Percentiles rank a stretch among this genome's conserved stretches.
Conservation (phyloP, 2,888 invertebrate species). For the Euclidia mi region DNA sequence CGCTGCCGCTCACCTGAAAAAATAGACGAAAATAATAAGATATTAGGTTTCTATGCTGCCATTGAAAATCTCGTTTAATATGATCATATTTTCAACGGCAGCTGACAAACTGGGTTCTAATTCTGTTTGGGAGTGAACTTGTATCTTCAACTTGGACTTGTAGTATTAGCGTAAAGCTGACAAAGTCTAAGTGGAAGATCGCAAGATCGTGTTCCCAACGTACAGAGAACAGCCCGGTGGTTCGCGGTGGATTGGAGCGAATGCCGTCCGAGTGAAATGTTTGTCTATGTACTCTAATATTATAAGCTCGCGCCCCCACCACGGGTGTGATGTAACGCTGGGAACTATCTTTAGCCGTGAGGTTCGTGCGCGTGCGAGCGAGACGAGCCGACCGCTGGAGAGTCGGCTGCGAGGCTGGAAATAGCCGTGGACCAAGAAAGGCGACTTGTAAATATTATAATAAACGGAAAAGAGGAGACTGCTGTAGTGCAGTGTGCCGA, state of each 20-base stretch:
- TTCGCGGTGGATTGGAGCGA: conserved; percentile 80
- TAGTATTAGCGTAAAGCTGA: conserved; percentile 7
- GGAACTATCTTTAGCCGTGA: conserved; percentile 84
- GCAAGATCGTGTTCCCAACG: conserved; percentile 62
- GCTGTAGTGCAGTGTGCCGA: conserved; percentile 90
- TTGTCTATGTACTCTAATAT: conserved; percentile 89
- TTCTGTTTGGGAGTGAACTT: conserved; percentile 21
- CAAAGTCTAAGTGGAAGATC: conserved; percentile 59
- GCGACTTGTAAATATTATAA: conserved; percentile 90
- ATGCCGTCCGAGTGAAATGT: conserved; percentile 87
- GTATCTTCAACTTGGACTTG: conserved; percentile 33
- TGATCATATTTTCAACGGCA: conserved; percentile 24
- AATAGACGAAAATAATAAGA: conserved; percentile 10
- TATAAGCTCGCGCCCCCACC: conserved; percentile 87
- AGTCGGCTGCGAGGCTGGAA: conserved; percentile 85
- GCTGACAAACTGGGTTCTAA: conserved; percentile 26
- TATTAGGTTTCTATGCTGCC: conserved; percentile 27
- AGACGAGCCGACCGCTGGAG: conserved; percentile 78
- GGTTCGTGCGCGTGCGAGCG: conserved; percentile 71
- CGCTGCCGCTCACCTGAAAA: conserved; percentile 82
- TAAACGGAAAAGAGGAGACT: conserved; percentile 85
- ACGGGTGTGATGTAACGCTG: conserved; percentile 87
- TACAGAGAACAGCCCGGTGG: conserved; percentile 80
- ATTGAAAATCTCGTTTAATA: conserved; percentile 1
- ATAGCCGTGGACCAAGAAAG: conserved; percentile 91